Conservation (phyloP, 2,113 vertebrate genomes). For the Hyla sarda region DNA sequence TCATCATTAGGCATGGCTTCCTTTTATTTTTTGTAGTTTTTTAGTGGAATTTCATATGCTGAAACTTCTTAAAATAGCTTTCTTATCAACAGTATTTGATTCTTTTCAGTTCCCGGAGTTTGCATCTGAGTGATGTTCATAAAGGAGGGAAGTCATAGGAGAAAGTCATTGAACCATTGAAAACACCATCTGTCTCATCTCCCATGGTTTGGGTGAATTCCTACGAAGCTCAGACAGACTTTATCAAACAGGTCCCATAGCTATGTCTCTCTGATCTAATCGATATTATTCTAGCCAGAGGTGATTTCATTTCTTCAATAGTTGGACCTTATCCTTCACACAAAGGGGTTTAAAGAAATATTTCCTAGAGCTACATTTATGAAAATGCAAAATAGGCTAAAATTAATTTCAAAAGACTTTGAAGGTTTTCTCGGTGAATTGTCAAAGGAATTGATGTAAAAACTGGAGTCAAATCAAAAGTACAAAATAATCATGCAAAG, state of each 20-base stretch:
- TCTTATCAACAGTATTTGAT: too few species aligned
- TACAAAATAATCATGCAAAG: neutral
- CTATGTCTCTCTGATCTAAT: neutral
- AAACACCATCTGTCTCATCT: constrained; percentile 3
- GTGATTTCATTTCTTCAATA: constrained; percentile 11
- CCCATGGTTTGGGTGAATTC: neutral
- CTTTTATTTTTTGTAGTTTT: too few species aligned
- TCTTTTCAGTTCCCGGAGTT: too few species aligned
- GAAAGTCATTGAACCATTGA: constrained; percentile 8
- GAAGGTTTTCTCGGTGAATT: neutral
- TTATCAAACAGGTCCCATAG: constrained; percentile 14
- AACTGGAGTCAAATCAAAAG: neutral
- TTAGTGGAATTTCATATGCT: too few species aligned
- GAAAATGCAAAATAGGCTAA: neutral
- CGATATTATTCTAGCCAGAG: constrained; percentile 13
- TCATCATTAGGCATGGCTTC: too few species aligned
- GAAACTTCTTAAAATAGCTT: too few species aligned
- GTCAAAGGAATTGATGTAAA: neutral
- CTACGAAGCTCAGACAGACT: neutral
- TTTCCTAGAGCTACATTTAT: constrained; percentile 8
- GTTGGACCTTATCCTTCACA: neutral
- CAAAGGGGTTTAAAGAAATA: neutral
- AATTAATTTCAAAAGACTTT: neutral
- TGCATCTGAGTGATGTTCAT: neutral
- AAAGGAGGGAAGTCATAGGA: constrained; percentile 3